These are phyloP conservation scores for Alligator mississippiensis DNA, from an alignment of 2,113 vertebrate genomes.

Conservation along the genomic window DNA sequence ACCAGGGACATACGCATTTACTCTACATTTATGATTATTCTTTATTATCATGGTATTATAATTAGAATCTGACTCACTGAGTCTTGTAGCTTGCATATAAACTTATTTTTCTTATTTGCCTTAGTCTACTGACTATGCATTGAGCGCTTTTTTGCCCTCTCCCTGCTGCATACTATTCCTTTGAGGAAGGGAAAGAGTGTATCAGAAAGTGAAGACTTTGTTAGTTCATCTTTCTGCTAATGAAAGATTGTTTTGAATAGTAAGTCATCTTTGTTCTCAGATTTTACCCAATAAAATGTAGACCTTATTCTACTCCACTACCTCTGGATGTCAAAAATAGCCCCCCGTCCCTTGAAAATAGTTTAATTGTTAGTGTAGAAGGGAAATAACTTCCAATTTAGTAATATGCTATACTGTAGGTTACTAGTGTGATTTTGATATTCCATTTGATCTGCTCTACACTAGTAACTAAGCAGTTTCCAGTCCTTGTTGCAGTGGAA, in stretches of 20 bases:
- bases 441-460: neutral
- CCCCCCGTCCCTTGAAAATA: neutral
- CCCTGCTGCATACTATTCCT: too few relatives aligned
- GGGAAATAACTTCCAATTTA: neutral
- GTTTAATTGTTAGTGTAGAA: neutral
- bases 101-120: neutral
- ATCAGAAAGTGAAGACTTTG: neutral
- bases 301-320: neutral
- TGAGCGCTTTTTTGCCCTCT: neutral
- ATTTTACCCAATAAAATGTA: neutral
- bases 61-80: neutral
- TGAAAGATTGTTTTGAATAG: neutral
- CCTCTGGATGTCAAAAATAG: neutral
- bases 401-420: neutral
- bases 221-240: neutral
- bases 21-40: neutral
- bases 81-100: neutral
- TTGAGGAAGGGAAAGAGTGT: too few relatives aligned
- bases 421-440: neutral
- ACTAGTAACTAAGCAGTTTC: neutral
- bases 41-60: neutral
- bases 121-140: neutral
- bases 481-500: neutral
- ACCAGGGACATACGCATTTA: neutral
- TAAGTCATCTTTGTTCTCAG: neutral